Evolutionary conservation across 2,888 invertebrate genomes (phyloP), one percentile per base, ranked within the genome.

Genomic region (Zygaena filipendulae): DNA sequence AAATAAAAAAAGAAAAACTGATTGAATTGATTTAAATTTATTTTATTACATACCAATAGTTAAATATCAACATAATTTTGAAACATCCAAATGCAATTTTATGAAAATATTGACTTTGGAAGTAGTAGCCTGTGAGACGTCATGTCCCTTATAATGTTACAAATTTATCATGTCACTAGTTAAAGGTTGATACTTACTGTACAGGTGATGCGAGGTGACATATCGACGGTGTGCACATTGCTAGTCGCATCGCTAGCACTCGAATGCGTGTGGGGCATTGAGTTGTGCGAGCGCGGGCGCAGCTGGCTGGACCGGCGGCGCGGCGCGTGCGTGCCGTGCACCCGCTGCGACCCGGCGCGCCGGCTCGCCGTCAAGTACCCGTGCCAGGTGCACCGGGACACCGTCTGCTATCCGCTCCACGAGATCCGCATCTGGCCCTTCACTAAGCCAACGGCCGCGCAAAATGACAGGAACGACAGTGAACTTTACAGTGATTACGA

Each of bases 351-450:
- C 45, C 70, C 80, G 11, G 49, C 63, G 27, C 58, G 61, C 33
- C 82, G 81, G 30, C 62, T 81, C 46, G 84, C 88, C 36, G 88
- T 90, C 21, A 60, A 87, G 37, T 81, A 85, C 29, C 90, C 91
- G 30, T 91, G 91, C 67, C 87, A 88, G 49, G 68, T 86, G 34
- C 87, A 91, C 70, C 81, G 86, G 36, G 89, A 91, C 66, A 88
- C 91, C 21, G 75, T 86, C 43, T 91, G 91, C 66, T 88, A 87
- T 21, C 84, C 87, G 2, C 71, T 88, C 22, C 81, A 84, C 40
- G 85, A 87, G 47, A 71, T 89, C 40, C 82, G 83, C 47, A 80
- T 87, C 43, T 83, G 84, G 59, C 84, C 85, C 55, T 84, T 52
- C 79, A 82, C 59, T 52, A 53, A 47, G 9, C 53, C 50, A n/a